Evolutionary conservation across 2,888 invertebrate genomes (phyloP).

Genomic region (Diarsia rubi): DNA sequence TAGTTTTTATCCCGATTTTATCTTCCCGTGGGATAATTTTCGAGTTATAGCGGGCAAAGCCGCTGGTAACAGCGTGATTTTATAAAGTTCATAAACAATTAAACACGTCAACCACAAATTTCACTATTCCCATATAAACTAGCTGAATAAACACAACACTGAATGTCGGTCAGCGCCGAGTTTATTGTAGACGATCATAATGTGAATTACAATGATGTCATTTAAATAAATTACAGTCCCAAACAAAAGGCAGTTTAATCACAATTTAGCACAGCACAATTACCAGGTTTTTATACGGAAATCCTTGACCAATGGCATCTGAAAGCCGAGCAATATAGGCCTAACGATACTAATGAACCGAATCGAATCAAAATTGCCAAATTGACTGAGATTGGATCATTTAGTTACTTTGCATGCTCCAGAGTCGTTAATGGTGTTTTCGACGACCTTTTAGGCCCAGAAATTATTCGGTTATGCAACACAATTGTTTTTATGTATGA

Average conservation of each 20-base stretch:
- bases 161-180: not conserved
- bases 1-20: too few relatives aligned
- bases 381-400: conserved; percentile 60
- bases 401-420: conserved; percentile 62
- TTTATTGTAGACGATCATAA: conserved; percentile 13
- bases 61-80: too few relatives aligned
- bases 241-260: conserved; percentile 34
- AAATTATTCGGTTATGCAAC: conserved; percentile 39
- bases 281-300: conserved; percentile 27
- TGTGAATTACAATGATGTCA: conserved; percentile 39
- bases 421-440: conserved; percentile 58
- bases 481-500: conserved; percentile 35
- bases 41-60: too few relatives aligned
- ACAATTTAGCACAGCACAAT: conserved; percentile 21
- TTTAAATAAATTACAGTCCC: conserved; percentile 31
- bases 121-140: not conserved
- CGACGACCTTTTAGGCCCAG: conserved; percentile 51
- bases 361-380: conserved; percentile 65
- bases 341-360: conserved; percentile 66
- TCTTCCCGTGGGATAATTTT: too few relatives aligned
- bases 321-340: conserved; percentile 39
- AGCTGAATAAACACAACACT: not conserved
- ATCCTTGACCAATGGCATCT: conserved; percentile 36
- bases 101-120: not conserved
- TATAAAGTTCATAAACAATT: not conserved